Evolutionary conservation across 2,888 invertebrate species (phyloP).

Genomic region (Tridacna gigas): DNA sequence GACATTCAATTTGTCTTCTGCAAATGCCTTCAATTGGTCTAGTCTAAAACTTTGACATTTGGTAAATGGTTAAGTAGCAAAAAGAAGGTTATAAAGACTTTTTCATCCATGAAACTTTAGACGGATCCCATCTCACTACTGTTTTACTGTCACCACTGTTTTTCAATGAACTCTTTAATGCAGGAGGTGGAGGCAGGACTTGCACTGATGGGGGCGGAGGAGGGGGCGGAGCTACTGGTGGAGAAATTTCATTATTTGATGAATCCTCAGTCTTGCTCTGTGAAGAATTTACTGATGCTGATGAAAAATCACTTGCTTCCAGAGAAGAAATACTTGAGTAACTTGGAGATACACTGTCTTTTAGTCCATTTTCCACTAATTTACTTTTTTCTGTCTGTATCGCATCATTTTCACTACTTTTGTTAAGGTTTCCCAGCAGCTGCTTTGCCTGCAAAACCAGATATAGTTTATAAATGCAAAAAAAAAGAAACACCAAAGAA

Average conservation of each 20-base stretch:
- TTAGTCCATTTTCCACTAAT: too few species aligned
- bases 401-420: neutral
- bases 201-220: constrained; percentile 42
- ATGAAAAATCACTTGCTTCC: too few species aligned
- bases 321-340: too few species aligned
- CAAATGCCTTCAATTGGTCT: too few species aligned
- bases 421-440: constrained; percentile 36
- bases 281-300: too few species aligned
- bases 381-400: neutral
- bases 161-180: neutral
- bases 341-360: too few species aligned
- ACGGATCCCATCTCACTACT: constrained; percentile 70
- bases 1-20: too few species aligned
- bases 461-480: too few species aligned
- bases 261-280: too few species aligned
- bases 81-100: constrained; percentile 53
- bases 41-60: neutral
- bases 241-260: neutral
- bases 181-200: constrained; percentile 12
- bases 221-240: constrained; percentile 2
- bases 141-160: constrained; percentile 19
- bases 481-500: too few species aligned
- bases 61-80: neutral
- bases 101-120: constrained; percentile 78
- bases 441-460: constrained; percentile 45